These are phyloP conservation scores for Drosophila percnosoma DNA, from an alignment of 2,888 invertebrate genomes.

Conservation along the genomic window DNA sequence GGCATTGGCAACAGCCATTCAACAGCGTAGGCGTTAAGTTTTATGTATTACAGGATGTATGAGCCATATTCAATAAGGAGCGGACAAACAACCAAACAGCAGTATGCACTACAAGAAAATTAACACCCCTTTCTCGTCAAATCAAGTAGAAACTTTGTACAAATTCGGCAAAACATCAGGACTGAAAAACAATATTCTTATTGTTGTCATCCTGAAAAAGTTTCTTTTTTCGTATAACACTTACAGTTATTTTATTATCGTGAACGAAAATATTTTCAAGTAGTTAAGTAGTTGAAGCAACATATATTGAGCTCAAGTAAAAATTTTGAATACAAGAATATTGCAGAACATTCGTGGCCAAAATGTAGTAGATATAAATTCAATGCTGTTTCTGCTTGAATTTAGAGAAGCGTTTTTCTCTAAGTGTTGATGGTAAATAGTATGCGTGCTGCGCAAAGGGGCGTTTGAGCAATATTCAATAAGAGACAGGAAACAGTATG, in stretches of 20 bases:
- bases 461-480: not conserved
- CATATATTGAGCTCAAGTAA: not conserved
- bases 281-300: not conserved
- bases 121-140: not conserved
- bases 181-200: not conserved
- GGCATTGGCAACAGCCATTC: slow-evolving; percentile 14
- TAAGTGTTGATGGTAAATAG: not conserved
- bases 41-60: slow-evolving; percentile 50
- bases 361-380: not conserved
- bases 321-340: not conserved
- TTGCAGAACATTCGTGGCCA: not conserved
- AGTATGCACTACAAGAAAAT: not conserved
- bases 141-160: not conserved
- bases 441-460: slow-evolving; percentile 3
- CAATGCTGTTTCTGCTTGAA: not conserved
- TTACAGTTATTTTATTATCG: not conserved
- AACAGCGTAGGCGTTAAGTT: slow-evolving; percentile 30
- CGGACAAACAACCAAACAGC: not conserved
- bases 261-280: not conserved
- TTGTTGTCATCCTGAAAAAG: not conserved
- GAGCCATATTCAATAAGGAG: slow-evolving; percentile 56
- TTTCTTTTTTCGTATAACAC: not conserved
- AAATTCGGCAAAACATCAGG: not conserved
- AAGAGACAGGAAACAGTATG: slow-evolving; percentile 18
- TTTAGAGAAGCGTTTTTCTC: not conserved